phyloP scores from a whole-genome alignment of 2,113 vertebrate genomes.

The Baryphthengus martii region DNA sequence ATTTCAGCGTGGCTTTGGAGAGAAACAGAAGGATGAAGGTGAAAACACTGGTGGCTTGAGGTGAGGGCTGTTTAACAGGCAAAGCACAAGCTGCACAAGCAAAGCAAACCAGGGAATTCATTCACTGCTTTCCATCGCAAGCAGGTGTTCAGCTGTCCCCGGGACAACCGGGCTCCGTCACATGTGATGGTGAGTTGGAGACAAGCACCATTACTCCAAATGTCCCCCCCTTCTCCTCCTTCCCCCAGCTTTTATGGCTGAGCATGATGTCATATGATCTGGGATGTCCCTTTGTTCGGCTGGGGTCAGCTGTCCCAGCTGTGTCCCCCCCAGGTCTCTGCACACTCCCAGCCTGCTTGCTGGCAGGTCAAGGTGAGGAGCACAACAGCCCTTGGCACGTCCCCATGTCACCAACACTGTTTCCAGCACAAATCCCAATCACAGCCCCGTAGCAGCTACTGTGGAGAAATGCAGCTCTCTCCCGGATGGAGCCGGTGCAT shows the following conservation, averaged over 20 bases:
- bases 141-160: background rate
- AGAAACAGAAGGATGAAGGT: background rate
- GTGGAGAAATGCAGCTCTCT: background rate
- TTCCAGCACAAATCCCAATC: background rate
- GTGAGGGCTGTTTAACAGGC: background rate
- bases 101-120: background rate
- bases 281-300: background rate
- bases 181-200: rapidly evolving
- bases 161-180: background rate
- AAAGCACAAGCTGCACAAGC: background rate
- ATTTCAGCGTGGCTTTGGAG: background rate
- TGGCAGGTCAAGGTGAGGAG: background rate
- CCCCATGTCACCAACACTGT: rapidly evolving
- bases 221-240: no score
- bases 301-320: background rate
- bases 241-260: background rate
- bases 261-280: rapidly evolving
- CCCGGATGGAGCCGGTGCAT: rapidly evolving
- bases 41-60: background rate
- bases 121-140: no score
- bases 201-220: background rate
- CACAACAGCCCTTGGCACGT: background rate
- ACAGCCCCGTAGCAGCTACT: rapidly evolving
- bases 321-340: no score
- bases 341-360: background rate